These are phyloP conservation scores for Chalcis sispes DNA, from an alignment of 2,888 invertebrate genomes.

Conservation along the genomic window DNA sequence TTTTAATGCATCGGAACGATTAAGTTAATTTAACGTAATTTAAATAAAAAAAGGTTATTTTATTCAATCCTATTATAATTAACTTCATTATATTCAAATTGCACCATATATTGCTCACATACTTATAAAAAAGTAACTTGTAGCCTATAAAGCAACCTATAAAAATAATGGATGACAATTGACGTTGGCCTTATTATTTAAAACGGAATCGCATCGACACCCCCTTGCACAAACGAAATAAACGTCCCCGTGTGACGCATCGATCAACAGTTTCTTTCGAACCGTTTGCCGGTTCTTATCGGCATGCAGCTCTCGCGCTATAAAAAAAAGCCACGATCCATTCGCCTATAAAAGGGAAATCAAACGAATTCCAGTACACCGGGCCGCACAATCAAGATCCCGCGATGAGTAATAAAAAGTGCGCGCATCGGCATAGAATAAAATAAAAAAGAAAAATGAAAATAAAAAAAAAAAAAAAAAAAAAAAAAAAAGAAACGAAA, in stretches of 20 bases:
- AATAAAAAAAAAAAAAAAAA: conserved; percentile 2
- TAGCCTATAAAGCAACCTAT: no score
- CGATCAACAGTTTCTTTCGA: conserved; percentile 29
- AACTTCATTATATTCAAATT: no score
- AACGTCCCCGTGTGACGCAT: conserved; percentile 1
- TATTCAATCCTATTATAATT: no score
- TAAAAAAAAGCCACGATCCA: conserved; percentile 12
- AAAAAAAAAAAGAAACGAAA: background rate
- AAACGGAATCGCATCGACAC: background rate
- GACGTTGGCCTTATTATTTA: background rate
- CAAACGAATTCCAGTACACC: conserved; percentile 40
- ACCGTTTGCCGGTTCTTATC: conserved; percentile 23
- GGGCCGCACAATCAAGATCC: conserved; percentile 39
- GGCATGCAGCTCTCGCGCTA: background rate
- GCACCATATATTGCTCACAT: no score
- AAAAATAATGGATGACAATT: background rate
- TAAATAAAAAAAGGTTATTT: no score
- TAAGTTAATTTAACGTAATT: no score
- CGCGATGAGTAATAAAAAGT: conserved; percentile 50
- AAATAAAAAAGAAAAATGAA: background rate
- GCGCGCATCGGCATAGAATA: background rate
- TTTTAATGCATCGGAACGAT: no score
- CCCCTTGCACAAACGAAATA: background rate
- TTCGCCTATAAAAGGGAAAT: conserved; percentile 49
- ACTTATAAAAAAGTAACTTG: no score